Base-by-base conservation (phyloP, 2,113 vertebrate species). In the Heliornis fulica region DNA sequence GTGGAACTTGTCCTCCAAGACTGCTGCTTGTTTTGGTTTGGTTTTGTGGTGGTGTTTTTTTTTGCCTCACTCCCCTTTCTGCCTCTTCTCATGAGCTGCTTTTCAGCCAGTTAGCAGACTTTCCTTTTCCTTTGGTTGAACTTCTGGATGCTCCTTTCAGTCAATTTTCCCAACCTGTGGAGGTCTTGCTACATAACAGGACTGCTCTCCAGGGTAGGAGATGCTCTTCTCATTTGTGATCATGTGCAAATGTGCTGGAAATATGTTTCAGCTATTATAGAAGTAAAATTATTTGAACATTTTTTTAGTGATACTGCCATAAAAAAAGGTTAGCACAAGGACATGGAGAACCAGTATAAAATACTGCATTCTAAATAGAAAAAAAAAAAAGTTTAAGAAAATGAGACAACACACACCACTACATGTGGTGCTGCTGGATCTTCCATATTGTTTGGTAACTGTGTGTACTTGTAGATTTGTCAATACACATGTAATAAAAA, bases 1-100 rank as follows among this genome's bases (percentile, higher is more conserved):
- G 11, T 50, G 7, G 5, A 59, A 53, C 26, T 60, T 60, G 5
- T 23, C 50, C 45, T 70, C 34, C 18, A 76, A 45, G 32, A 40
- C 10, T 1, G 1, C 28, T 51, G 21, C 2, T 32, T 36, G 31
- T 45, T 8, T 36, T 15, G 10, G 4, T 11, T 43, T 56, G 9
- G 4, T 50, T 60, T 46, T 21, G 3, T 16, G 32, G 32, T 48
- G 15, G 8, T 71, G 48, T 38, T 26, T 46, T n/a, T 19, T 50
- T 51, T 41, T 28, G 31, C 23, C 48, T 7, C 10, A 2, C 12
- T 5, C 4, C 12, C 15, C 10, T 46, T 46, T 46, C 21, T 6
- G 0, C 22, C 40, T 36, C 48, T 63, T 57, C 45, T 78, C 10
- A 20, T 6, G 38, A 72, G 5, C 3, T 41, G 7, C 21, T 57